Conservation (phyloP, 1,140 invertebrate genomes). For the Drosophila sp. region DNA sequence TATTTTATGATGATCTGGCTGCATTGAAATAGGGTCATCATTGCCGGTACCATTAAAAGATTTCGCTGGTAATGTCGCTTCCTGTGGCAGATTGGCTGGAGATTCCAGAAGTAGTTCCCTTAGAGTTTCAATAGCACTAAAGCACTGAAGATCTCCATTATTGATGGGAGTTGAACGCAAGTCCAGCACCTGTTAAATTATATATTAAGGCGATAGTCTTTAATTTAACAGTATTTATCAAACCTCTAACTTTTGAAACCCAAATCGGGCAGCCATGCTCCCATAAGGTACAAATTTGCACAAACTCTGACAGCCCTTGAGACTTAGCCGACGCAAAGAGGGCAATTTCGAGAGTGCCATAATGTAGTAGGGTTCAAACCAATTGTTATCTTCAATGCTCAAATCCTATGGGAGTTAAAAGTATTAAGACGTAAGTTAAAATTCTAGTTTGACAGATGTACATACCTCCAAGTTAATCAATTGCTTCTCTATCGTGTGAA, state of each 20-base stretch:
- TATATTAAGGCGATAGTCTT: neutral
- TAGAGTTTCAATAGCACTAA: conserved; percentile 87
- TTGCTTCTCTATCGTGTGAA: conserved; percentile 86
- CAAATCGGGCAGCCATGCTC: conserved; percentile 89
- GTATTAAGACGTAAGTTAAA: neutral
- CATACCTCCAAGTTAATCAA: conserved; percentile 86
- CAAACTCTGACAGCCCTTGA: conserved; percentile 87
- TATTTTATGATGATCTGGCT: conserved; percentile 46
- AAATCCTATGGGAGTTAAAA: conserved; percentile 85
- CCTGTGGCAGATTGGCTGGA: conserved; percentile 65
- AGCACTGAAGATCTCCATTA: conserved; percentile 89
- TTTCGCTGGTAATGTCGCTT: conserved; percentile 23
- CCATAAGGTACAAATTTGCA: conserved; percentile 90
- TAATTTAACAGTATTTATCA: neutral
- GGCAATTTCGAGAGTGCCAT: conserved; percentile 89
- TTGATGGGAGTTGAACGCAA: conserved; percentile 88
- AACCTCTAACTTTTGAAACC: conserved; percentile 89
- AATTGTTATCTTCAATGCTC: conserved; percentile 88
- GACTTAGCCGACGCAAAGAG: conserved; percentile 86
- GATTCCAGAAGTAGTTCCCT: conserved; percentile 87
- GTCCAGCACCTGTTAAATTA: conserved; percentile 86
- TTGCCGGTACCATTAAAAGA: conserved; percentile 38
- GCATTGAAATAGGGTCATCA: conserved; percentile 22
- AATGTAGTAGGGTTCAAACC: conserved; percentile 89
- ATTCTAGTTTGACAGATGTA: neutral